These are phyloP conservation scores for Neodon shergylaensis DNA, from an alignment of 2,113 vertebrate species.

Conservation along the genomic window DNA sequence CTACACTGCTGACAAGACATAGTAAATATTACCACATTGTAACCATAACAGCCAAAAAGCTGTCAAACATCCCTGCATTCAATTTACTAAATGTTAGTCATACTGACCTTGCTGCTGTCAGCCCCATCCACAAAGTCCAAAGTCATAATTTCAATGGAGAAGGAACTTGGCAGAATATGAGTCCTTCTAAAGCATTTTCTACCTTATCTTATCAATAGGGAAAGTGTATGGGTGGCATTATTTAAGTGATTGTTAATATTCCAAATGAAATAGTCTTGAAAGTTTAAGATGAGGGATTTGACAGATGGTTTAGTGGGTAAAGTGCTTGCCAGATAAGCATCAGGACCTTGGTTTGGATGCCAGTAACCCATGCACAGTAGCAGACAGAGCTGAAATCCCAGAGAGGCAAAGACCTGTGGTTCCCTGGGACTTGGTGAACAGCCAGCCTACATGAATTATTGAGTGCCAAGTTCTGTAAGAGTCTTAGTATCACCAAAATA, in stretches of 20 bases:
- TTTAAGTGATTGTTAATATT: not conserved
- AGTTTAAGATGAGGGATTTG: not conserved
- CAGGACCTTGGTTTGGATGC: not conserved
- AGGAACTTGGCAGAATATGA: slow-evolving; percentile 1
- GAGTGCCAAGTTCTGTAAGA: not conserved
- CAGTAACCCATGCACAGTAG: not conserved
- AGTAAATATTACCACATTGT: slow-evolving; percentile 58
- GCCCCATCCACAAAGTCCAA: not conserved
- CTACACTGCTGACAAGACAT: not conserved
- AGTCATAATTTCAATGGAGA: not conserved
- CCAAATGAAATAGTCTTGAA: not conserved
- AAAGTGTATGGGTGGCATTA: not conserved
- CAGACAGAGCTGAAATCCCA: not conserved
- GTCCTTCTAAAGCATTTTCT: slow-evolving; percentile 32
- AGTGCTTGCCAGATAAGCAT: not conserved
- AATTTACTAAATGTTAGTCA: slow-evolving; percentile 15
- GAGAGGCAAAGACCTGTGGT: not conserved
- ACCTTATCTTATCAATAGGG: not conserved
- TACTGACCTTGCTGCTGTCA: not conserved
- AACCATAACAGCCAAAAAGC: slow-evolving; percentile 36
- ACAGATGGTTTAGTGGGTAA: not conserved
- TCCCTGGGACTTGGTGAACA: not conserved
- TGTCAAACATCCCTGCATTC: not conserved
- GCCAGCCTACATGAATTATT: not conserved
- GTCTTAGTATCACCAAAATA: not conserved